phyloP scores from a whole-genome alignment of 2,888 invertebrate species.

The Anorthoa munda region DNA sequence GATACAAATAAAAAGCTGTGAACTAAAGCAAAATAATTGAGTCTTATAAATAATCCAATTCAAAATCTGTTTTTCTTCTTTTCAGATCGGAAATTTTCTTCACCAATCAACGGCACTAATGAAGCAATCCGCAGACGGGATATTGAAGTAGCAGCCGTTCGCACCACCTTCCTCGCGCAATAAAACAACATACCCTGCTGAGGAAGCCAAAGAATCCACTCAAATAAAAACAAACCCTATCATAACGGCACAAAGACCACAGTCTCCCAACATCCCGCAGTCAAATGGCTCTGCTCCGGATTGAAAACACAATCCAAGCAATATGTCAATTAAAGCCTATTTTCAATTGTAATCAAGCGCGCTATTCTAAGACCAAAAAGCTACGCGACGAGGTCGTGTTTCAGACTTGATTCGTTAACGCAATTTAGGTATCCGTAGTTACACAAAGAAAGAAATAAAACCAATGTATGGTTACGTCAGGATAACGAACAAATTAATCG shows the following conservation, averaged over 20 bases:
- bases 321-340: conserved; percentile 87
- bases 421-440: conserved; percentile 63
- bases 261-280: conserved; percentile 71
- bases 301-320: conserved; percentile 82
- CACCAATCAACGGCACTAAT: conserved; percentile 87
- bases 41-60: conserved; percentile 49
- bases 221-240: conserved; percentile 79
- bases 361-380: conserved; percentile 81
- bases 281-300: conserved; percentile 84
- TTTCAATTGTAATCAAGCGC: conserved; percentile 81
- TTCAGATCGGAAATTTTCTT: conserved; percentile 84
- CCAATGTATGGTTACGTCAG: conserved; percentile 88
- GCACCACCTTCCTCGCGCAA: conserved; percentile 81
- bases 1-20: background rate
- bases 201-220: conserved; percentile 69
- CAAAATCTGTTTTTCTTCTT: conserved; percentile 80
- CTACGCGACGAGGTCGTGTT: conserved; percentile 84
- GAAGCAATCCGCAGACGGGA: conserved; percentile 89
- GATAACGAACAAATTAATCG: conserved; percentile 81
- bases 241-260: conserved; percentile 70
- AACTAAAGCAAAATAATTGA: background rate
- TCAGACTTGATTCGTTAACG: conserved; percentile 83
- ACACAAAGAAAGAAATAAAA: conserved; percentile 74
- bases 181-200: conserved; percentile 82
- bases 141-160: conserved; percentile 87